Conservation (phyloP, 1,140 invertebrate species). For the Drosophila sechellia region DNA sequence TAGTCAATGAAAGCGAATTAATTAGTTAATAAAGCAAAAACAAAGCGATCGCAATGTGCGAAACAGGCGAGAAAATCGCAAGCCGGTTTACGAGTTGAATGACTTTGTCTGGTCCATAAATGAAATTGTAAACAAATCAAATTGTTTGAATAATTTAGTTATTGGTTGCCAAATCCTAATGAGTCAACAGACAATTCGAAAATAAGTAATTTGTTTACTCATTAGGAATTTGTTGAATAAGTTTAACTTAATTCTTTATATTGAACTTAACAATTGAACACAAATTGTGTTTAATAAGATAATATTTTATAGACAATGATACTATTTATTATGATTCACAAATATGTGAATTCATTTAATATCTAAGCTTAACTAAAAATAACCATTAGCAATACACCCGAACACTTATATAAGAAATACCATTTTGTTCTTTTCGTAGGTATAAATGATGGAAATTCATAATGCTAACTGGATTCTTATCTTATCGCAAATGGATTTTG, state of each 20-base stretch:
- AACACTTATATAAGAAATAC: background rate
- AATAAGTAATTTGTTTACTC: too few species aligned
- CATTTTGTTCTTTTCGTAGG: background rate
- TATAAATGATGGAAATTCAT: background rate
- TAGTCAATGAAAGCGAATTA: constrained; percentile 33
- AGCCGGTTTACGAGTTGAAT: constrained; percentile 56
- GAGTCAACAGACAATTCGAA: background rate
- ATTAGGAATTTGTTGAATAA: too few species aligned
- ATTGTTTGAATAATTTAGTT: constrained; percentile 9
- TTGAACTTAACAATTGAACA: too few species aligned
- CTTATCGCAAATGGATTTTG: constrained; percentile 15
- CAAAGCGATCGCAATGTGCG: constrained; percentile 20
- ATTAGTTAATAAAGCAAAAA: constrained; percentile 29
- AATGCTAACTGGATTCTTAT: constrained; percentile 2
- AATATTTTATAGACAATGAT: too few species aligned
- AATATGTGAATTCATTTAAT: too few species aligned
- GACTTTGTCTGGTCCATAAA: constrained; percentile 48
- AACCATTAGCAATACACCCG: background rate
- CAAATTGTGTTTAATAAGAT: background rate
- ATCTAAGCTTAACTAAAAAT: too few species aligned
- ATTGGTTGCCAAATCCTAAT: constrained; percentile 1
- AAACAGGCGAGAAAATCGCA: constrained; percentile 27
- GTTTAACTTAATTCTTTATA: too few species aligned
- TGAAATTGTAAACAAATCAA: constrained; percentile 26
- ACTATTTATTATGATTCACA: too few species aligned